Conservation (phyloP, 2,113 vertebrate genomes). For the Trinectes maculatus region DNA sequence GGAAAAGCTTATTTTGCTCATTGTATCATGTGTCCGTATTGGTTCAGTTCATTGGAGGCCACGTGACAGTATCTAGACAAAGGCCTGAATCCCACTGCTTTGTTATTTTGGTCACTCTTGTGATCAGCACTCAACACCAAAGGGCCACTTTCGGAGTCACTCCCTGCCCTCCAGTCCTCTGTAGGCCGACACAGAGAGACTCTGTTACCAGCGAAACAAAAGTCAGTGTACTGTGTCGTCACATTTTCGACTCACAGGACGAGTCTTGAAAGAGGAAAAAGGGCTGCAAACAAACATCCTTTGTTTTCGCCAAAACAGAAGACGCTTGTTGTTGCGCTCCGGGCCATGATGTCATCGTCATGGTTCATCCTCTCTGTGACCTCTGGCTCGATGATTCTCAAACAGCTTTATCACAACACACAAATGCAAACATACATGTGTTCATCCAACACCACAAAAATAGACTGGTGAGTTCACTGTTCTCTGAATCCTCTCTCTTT, state of each 20-base stretch:
- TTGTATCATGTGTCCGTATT: slow-evolving; percentile 20
- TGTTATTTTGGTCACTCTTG: slow-evolving; percentile 74
- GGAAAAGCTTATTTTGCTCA: slow-evolving; percentile 28
- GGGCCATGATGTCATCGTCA: slow-evolving; percentile 69
- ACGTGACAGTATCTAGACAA: slow-evolving; percentile 48
- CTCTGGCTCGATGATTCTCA: slow-evolving; percentile 29
- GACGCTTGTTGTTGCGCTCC: slow-evolving; percentile 64
- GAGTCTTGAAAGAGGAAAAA: slow-evolving; percentile 53
- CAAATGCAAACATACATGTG: slow-evolving; percentile 34
- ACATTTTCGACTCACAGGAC: slow-evolving; percentile 72
- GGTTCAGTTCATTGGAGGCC: slow-evolving; percentile 34
- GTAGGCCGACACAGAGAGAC: slow-evolving; percentile 63
- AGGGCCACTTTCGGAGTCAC: slow-evolving; percentile 34
- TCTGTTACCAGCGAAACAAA: slow-evolving; percentile 78
- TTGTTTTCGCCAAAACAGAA: slow-evolving; percentile 74
- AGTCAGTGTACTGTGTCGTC: slow-evolving; percentile 72
- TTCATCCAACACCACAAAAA: slow-evolving; percentile 47
- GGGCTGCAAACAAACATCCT: slow-evolving; percentile 63
- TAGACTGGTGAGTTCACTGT: slow-evolving; percentile 55
- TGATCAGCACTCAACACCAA: slow-evolving; percentile 69
- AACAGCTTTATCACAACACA: slow-evolving; percentile 44
- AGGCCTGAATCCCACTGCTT: slow-evolving; percentile 52
- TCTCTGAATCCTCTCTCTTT: slow-evolving; percentile 13
- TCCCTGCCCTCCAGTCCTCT: slow-evolving; percentile 5
- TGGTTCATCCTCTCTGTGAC: slow-evolving; percentile 59